Conservation (phyloP, 1,140 invertebrate genomes). For the Papilio aristodemus region DNA sequence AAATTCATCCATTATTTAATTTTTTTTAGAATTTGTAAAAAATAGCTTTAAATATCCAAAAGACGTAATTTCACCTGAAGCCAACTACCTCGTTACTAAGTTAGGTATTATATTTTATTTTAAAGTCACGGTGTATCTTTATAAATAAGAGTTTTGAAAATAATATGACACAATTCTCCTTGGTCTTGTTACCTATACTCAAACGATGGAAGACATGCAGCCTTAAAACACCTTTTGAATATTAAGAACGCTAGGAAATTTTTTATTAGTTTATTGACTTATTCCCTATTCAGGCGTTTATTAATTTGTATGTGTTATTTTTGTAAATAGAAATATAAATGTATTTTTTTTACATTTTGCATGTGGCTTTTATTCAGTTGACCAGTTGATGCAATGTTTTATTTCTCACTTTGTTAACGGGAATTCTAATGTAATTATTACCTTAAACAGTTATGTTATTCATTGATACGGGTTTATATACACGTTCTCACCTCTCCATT, state of each 20-base stretch:
- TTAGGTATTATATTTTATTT: too few species aligned
- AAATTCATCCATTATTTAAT: too few species aligned
- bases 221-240: background rate
- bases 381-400: constrained; percentile 17
- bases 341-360: too few species aligned
- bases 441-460: constrained; percentile 58
- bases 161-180: background rate
- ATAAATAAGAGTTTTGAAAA: background rate
- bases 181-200: background rate
- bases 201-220: background rate
- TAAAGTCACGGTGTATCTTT: too few species aligned
- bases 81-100: too few species aligned
- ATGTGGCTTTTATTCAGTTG: too few species aligned
- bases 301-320: too few species aligned
- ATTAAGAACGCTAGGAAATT: background rate
- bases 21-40: too few species aligned
- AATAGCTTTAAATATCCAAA: too few species aligned
- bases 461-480: constrained; percentile 36
- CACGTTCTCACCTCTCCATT: constrained; percentile 52
- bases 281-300: too few species aligned
- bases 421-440: constrained; percentile 55
- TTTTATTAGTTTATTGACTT: background rate
- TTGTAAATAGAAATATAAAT: too few species aligned
- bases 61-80: too few species aligned
- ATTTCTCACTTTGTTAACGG: constrained; percentile 54